Conservation (phyloP, 2,113 vertebrate species). For the Eretmodus cyanostictus region DNA sequence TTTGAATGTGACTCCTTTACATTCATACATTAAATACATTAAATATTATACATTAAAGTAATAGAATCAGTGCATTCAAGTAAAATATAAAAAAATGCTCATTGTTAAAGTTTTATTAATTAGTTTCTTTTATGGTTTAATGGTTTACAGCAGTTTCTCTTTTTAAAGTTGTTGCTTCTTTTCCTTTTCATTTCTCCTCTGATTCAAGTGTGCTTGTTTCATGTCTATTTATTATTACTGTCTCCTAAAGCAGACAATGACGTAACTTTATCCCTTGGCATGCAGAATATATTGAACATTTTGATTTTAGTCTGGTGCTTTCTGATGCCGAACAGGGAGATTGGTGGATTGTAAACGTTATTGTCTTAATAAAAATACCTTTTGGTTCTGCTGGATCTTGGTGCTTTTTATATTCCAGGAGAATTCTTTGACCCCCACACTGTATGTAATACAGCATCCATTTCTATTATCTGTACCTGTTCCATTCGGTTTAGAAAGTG, state of each 20-base stretch:
- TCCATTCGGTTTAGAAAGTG: not conserved
- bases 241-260: not conserved
- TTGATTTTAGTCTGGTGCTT: not conserved
- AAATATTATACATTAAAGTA: not conserved
- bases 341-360: not conserved
- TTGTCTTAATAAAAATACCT: not conserved
- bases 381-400: not conserved
- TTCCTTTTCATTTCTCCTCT: not conserved
- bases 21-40: not conserved
- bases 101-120: not conserved
- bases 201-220: not conserved
- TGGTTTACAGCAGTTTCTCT: not conserved
- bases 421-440: not conserved
- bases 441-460: not conserved
- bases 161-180: not conserved
- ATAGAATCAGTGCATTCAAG: not conserved
- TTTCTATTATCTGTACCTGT: not conserved
- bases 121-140: not conserved
- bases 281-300: not conserved
- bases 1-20: not conserved
- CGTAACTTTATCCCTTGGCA: rapidly evolving
- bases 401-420: not conserved
- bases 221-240: not conserved
- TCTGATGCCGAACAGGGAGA: not conserved
- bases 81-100: not conserved